Base-by-base conservation (phyloP, 2,113 vertebrate genomes). In the Saguinus midas region DNA sequence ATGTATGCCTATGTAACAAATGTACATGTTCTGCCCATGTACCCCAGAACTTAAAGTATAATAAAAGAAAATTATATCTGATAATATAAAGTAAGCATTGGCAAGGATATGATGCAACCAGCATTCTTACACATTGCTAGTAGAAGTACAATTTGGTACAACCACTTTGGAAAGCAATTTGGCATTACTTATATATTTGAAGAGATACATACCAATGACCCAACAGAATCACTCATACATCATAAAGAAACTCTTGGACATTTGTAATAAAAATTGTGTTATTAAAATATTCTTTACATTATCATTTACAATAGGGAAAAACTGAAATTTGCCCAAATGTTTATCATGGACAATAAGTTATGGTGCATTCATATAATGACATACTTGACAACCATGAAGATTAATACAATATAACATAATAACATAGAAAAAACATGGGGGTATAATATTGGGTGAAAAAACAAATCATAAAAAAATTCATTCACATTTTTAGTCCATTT, bases 161-260 rank as follows among this genome's bases (percentile, higher is more conserved):
- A 92, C 9, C 32, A 90, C 40, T 61, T 87, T 50, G 85, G 48
- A 79, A 94, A 96, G 64, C 43, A 64, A 94, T 80, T 94, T 76
- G 32, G 23, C 57, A 80, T 73, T 61, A 66, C 13, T 78, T 48
- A 78, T 12, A 9, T 25, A 72, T 94, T 72, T 95, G 43, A 90
- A 96, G 29, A 80, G 18, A 4, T 79, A 66, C 8, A 87, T 32
- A 73, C 5, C 25, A 32, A 75, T 48, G 70, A 95, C 21, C 21
- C 29, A 32, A 17, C 8, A 95, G 50, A 52, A 16, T 97, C 23
- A 87, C 1, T 83, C 35, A 92, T 85, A 52, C 4, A 52, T 78
- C 35, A 58, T 90, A 87, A 93, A 95, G 35, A 91, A 93, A 72
- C 21, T 68, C 73, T 82, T 91, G 50, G 91, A 92, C 37, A 95